Evolutionary conservation across 2,113 vertebrate species (phyloP), one percentile per base, ranked within the genome.

Genomic region (Tauraco erythrolophus): DNA sequence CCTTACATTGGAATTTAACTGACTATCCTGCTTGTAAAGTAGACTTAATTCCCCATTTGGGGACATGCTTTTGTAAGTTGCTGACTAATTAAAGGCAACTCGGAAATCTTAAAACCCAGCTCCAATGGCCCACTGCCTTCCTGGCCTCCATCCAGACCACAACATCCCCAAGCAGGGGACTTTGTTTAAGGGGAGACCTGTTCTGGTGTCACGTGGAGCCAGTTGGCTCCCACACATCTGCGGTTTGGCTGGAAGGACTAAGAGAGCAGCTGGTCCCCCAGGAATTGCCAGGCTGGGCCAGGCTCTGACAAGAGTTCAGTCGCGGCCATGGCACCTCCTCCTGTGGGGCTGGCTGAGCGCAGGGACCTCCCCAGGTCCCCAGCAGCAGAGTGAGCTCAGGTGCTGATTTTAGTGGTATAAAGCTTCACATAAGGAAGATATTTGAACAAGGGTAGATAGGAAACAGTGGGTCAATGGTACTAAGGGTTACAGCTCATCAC

Each of bases 121-220:
- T 37, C 27, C 7, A 64, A 2, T 3, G 7, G 25, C 13, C 25
- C 48, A 21, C 25, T 5, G 16, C 10, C 9, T 39, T 76, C 21
- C 41, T 50, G 41, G 13, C 11, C 18, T 71, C 65, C 25, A 69
- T 7, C 11, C 45, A 56, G 37, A 50, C 6, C 14, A 53, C 22
- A 10, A 1, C 1, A 1, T 43, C 8, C 11, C 41, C 19, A 45
- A 2, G 6, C 1, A 3, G 2, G 7, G n/a, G 11, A 19, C 14
- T 2, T 51, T 86, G 11, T 79, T 92, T 60, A 64, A 45, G 11
- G 6, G 10, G 5, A 54, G 12, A 21, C 33, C 6, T 51, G 23
- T 18, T 74, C 10, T 7, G 0, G 15, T 68, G 22, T 58, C 17
- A 15, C 2, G 8, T 46, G 48, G 46, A 88, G 35, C 33, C 28